These are phyloP conservation scores for Carpatolechia fugitivella DNA, from an alignment of 2,888 invertebrate species.

Conservation along the genomic window DNA sequence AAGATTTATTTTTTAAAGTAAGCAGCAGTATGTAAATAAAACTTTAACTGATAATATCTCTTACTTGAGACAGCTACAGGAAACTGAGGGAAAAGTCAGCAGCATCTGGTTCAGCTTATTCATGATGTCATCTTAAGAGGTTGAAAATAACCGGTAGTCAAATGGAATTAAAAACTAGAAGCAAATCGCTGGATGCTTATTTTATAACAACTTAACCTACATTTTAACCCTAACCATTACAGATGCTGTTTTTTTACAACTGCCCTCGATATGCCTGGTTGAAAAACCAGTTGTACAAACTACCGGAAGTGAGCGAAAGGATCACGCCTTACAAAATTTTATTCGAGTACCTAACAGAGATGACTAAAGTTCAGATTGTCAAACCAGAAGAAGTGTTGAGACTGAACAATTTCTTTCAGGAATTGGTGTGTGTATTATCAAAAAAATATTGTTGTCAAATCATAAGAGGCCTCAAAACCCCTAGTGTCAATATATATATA, in stretches of 20 bases:
- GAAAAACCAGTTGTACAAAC: slow-evolving; percentile 45
- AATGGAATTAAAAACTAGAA: too few species aligned
- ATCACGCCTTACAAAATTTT: slow-evolving; percentile 50
- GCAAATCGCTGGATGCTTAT: too few species aligned
- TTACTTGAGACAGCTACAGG: too few species aligned
- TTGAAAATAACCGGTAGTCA: too few species aligned
- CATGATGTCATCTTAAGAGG: too few species aligned
- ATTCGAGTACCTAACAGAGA: slow-evolving; percentile 45
- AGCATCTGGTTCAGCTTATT: too few species aligned
- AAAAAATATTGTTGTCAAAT: too few species aligned
- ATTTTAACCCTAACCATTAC: slow-evolving; percentile 26
- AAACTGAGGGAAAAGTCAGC: too few species aligned
- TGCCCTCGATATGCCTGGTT: slow-evolving; percentile 59
- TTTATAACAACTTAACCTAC: too few species aligned
- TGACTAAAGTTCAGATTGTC: slow-evolving; percentile 59
- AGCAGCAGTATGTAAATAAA: neutral
- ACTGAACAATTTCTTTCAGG: slow-evolving; percentile 70
- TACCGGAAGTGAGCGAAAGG: slow-evolving; percentile 46
- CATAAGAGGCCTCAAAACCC: too few species aligned
- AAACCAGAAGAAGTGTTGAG: slow-evolving; percentile 64
- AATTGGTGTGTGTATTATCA: slow-evolving; percentile 65
- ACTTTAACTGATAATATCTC: too few species aligned
- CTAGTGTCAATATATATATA: too few species aligned
- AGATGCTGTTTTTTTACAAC: slow-evolving; percentile 71
- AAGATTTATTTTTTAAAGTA: slow-evolving; percentile 33